phyloP scores from a whole-genome alignment of 2,113 vertebrate genomes.

The Nibea albiflora region DNA sequence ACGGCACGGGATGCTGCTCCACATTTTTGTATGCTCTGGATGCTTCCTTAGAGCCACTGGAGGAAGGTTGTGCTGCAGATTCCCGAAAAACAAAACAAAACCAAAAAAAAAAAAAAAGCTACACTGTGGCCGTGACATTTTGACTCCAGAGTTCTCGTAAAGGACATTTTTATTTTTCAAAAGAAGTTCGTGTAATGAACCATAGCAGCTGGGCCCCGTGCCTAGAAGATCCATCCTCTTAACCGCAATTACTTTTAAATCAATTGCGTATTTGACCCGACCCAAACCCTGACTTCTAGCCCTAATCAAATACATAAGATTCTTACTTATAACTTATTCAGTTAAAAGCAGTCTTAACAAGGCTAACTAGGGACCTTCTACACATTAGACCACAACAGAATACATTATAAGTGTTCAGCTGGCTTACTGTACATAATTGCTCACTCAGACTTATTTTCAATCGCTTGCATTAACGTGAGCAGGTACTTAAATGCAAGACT shows the following conservation, averaged over 20 bases:
- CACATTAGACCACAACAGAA: not conserved
- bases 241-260: not conserved
- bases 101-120: not conserved
- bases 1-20: conserved; percentile 24
- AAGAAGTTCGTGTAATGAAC: not conserved
- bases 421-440: too few species aligned
- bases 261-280: not conserved
- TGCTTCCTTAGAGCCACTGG: not conserved
- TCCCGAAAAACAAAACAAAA: not conserved
- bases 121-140: not conserved
- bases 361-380: not conserved
- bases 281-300: not conserved
- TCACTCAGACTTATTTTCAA: not conserved
- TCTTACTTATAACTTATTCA: not conserved
- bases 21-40: conserved; percentile 20
- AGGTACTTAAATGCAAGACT: too few species aligned
- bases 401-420: not conserved
- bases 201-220: not conserved
- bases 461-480: not conserved
- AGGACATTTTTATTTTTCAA: conserved; percentile 3
- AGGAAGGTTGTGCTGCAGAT: conserved; percentile 10
- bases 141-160: not conserved
- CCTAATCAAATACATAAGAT: not conserved
- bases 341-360: not conserved
- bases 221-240: not conserved